Evolutionary conservation across 2,797 vertebrate species (phyloP).

Genomic region (Geotrypetes seraphini): DNA sequence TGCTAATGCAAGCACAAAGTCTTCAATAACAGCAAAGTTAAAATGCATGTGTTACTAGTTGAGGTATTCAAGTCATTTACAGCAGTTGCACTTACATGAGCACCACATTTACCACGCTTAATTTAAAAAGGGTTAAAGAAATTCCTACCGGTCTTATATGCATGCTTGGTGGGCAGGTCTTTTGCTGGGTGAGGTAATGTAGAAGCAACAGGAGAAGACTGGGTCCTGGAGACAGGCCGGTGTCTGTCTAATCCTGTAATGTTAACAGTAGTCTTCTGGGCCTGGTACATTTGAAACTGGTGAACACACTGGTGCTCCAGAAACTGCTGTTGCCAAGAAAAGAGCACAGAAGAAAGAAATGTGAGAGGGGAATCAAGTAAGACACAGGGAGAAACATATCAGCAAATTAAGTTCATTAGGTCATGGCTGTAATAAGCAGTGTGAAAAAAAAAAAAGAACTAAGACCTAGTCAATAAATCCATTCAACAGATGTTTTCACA

Average conservation of each 20-base stretch:
- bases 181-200: conserved; percentile 49
- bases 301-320: conserved; percentile 39
- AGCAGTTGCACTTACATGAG: conserved; percentile 73
- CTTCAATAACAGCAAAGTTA: conserved; percentile 41
- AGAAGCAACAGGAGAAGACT: conserved; percentile 47
- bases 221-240: conserved; percentile 41
- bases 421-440: conserved; percentile 53
- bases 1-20: conserved; percentile 65
- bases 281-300: conserved; percentile 47
- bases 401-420: conserved; percentile 66
- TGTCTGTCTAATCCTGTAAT: conserved; percentile 59
- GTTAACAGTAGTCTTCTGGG: conserved; percentile 48
- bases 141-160: conserved; percentile 68
- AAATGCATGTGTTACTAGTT: conserved; percentile 46
- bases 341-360: conserved; percentile 53
- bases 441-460: conserved; percentile 26
- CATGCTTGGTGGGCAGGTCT: conserved; percentile 55
- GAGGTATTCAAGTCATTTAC: conserved; percentile 73
- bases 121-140: conserved; percentile 50
- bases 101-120: conserved; percentile 59
- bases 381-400: conserved; percentile 46
- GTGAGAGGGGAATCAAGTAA: conserved; percentile 42
- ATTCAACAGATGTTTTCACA: conserved; percentile 57
- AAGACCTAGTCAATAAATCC: conserved; percentile 51
- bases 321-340: conserved; percentile 52